Conservation (phyloP, 2,797 vertebrate genomes). For the Glossophaga mutica region DNA sequence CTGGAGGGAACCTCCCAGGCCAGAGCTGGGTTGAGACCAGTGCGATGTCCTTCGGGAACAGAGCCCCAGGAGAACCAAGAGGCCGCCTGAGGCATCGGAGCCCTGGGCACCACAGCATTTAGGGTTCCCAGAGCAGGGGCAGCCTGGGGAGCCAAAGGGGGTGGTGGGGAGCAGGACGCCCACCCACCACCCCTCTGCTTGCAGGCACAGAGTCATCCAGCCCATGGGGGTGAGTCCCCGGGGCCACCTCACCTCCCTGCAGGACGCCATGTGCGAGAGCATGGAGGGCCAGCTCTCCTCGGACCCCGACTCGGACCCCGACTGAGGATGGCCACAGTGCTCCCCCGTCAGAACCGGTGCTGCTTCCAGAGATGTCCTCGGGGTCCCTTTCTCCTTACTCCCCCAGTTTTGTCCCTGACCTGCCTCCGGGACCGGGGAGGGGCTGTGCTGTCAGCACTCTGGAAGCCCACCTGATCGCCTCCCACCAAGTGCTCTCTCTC, state of each 20-base stretch:
- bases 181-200: neutral
- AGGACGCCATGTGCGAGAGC: constrained; percentile 81
- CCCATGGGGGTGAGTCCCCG: constrained; percentile 91
- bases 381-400: constrained; percentile 32
- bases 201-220: constrained; percentile 90
- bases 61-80: neutral
- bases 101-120: neutral
- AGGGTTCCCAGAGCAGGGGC: neutral
- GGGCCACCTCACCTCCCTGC: constrained; percentile 89
- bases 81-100: neutral
- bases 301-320: constrained; percentile 54
- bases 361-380: constrained; percentile 53
- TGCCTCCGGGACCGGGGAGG: constrained; percentile 19
- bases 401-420: neutral
- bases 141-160: accelerated
- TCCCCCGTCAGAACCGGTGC: constrained; percentile 68
- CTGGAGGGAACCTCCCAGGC: neutral
- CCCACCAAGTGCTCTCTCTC: neutral
- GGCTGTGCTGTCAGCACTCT: neutral
- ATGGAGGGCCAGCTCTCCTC: constrained; percentile 77
- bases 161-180: accelerated
- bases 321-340: constrained; percentile 11
- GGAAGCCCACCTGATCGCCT: neutral
- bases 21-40: neutral
- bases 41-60: no score